These are phyloP conservation scores for Bradypus variegatus DNA, from an alignment of 2,797 vertebrate genomes.

Conservation along the genomic window DNA sequence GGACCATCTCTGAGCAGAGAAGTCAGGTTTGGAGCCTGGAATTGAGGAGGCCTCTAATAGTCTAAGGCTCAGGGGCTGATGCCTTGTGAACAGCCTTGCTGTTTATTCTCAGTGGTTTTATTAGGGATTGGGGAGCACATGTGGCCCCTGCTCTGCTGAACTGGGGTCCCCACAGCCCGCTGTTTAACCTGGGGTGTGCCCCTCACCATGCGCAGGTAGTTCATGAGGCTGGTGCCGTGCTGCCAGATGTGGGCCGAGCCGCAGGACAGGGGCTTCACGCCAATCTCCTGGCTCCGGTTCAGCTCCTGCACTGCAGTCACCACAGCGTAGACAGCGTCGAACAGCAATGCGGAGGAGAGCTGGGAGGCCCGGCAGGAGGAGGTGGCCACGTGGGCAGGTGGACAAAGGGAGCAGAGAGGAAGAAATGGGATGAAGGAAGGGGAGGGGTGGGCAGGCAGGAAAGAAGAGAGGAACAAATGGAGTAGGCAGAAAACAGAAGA, in stretches of 20 bases:
- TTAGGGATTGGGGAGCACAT: background rate
- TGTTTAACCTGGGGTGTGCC: background rate
- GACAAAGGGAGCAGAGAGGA: background rate
- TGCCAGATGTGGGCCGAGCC: constrained; percentile 99
- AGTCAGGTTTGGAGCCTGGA: background rate
- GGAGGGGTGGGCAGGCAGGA: too few relatives aligned
- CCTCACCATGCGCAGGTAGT: constrained; percentile 98
- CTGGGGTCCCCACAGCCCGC: too few relatives aligned
- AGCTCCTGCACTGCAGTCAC: constrained; percentile 94
- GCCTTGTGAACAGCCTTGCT: background rate
- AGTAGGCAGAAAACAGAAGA: background rate
- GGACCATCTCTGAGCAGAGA: background rate
- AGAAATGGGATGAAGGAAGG: too few relatives aligned
- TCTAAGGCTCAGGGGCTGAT: background rate
- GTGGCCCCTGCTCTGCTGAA: background rate
- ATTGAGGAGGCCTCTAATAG: background rate
- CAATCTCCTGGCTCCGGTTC: constrained; percentile 98
- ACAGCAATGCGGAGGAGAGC: constrained; percentile 94
- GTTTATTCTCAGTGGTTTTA: background rate
- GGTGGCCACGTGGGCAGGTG: background rate
- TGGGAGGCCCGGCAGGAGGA: constrained; percentile 56
- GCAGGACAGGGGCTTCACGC: constrained; percentile 94
- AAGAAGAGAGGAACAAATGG: background rate
- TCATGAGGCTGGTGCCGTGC: constrained; percentile 98
- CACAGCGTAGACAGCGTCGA: constrained; percentile 93